Conservation (phyloP, 2,797 vertebrate species). For the Arctocebus calabarensis region DNA sequence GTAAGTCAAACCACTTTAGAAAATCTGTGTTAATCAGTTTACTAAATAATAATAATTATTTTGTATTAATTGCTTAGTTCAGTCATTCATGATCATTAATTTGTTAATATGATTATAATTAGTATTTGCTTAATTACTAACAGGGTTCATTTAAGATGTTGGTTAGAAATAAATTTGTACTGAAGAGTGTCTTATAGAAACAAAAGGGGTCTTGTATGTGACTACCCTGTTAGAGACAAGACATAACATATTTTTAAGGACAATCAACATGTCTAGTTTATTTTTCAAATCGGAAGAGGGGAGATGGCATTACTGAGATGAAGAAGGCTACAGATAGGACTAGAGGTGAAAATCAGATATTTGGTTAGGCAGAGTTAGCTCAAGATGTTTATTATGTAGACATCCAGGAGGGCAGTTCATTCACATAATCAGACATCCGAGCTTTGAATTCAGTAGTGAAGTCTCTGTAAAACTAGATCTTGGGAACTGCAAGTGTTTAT, state of each 20-base stretch:
- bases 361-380: neutral
- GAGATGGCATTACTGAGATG: neutral
- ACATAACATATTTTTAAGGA: neutral
- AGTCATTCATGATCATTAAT: neutral
- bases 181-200: neutral
- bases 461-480: neutral
- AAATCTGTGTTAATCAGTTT: neutral
- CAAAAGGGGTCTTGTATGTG: neutral
- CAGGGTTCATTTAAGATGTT: neutral
- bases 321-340: neutral
- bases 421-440: neutral
- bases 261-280: neutral
- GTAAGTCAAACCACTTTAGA: neutral
- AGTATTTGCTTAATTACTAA: neutral
- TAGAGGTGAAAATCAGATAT: neutral
- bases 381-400: neutral
- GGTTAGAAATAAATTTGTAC: neutral
- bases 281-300: neutral
- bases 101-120: neutral
- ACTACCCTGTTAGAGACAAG: neutral
- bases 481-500: neutral
- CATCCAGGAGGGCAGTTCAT: neutral
- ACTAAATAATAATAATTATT: neutral
- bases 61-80: neutral
- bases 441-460: neutral